These are phyloP conservation scores for Meteorus colon DNA, from an alignment of 2,888 invertebrate genomes.

Conservation along the genomic window DNA sequence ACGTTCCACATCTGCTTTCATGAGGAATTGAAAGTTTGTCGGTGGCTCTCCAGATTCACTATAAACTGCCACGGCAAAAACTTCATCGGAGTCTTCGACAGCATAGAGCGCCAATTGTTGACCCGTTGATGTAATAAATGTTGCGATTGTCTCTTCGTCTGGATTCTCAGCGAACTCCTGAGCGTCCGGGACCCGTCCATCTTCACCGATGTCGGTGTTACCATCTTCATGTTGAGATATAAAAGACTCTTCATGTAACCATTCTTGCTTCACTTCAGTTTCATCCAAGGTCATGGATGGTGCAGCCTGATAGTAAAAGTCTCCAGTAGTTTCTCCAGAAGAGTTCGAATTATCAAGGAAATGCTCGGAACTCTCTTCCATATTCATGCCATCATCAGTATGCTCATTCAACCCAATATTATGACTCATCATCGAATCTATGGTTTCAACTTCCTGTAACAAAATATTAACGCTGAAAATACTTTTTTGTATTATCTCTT, in stretches of 20 bases:
- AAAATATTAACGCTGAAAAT: background rate
- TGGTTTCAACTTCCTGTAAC: background rate
- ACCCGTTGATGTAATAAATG: conserved; percentile 69
- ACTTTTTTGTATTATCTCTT: background rate
- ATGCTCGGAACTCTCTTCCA: background rate
- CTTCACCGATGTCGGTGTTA: conserved; percentile 45
- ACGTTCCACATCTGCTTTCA: conserved; percentile 70
- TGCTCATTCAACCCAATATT: background rate
- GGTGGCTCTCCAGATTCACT: conserved; percentile 70
- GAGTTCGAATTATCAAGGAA: background rate
- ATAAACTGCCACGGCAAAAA: conserved; percentile 70
- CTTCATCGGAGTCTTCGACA: conserved; percentile 70
- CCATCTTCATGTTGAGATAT: background rate
- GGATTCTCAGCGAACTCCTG: conserved; percentile 46
- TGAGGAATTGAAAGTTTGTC: conserved; percentile 69
- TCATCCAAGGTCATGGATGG: background rate
- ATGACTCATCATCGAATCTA: background rate
- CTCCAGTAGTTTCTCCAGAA: background rate
- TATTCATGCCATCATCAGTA: background rate
- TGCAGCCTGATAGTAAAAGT: background rate
- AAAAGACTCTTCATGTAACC: background rate
- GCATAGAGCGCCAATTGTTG: conserved; percentile 70
- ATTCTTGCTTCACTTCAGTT: background rate
- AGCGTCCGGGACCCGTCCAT: background rate
- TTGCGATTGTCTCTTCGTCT: conserved; percentile 69